A percentile compares a stretch with the other conserved stretches of the same genome.
Conservation (phyloP, 2,113 vertebrate genomes). For the pig (Sus scrofa) region T2T-Sscrofa CM000823.6:11666501-11667000, state of each 20-base stretch:
- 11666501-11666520: not conserved
- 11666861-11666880: fast-evolving
- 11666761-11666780: not conserved
- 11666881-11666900: not conserved
- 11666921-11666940: not conserved
- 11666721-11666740: conserved; percentile 95
- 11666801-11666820: not conserved
- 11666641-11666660: too few relatives aligned
- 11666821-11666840: not conserved
- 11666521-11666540: not conserved
- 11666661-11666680: not conserved
- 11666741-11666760: conserved; percentile 97
- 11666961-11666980: not conserved
- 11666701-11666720: conserved; percentile 94
- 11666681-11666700: conserved; percentile 92
- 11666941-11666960: not conserved
- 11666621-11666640: fast-evolving
- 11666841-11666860: not conserved
- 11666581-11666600: not conserved
- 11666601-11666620: not conserved
- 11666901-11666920: not conserved
- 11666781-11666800: not conserved
- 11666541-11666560: not conserved
- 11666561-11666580: not conserved
- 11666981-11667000: not conserved